A percentile compares a stretch with the other conserved stretches of the same genome.
These are phyloP conservation scores for Drosophila orena DNA, from an alignment of 1,140 invertebrate species.

Conservation along the genomic window DNA sequence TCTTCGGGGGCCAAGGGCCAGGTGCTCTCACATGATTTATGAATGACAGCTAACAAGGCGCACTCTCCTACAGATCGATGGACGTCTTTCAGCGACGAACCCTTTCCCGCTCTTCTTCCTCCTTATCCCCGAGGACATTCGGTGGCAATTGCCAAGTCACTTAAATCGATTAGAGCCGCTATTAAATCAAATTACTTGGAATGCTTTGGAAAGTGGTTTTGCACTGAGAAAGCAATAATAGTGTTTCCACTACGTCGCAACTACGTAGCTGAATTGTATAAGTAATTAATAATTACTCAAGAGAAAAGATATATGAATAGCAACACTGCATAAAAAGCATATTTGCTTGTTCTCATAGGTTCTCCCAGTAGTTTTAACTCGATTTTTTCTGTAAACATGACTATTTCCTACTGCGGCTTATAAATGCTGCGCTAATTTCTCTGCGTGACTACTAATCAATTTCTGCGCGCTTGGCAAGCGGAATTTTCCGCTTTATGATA, in stretches of 20 bases:
- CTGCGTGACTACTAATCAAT: conserved; percentile 41
- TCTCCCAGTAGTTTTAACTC: no score
- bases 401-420: background rate
- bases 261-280: no score
- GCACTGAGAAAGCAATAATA: background rate
- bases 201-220: background rate
- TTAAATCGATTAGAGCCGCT: conserved; percentile 52
- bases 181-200: conserved; percentile 44
- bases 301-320: background rate
- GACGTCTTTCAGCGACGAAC: conserved; percentile 3
- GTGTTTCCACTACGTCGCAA: no score
- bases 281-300: no score
- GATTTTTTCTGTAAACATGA: no score
- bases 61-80: conserved; percentile 48
- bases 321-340: background rate
- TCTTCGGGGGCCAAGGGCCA: background rate
- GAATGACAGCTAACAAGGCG: conserved; percentile 65
- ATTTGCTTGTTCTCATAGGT: no score
- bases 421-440: conserved; percentile 3
- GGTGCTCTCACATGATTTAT: conserved; percentile 59
- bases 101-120: background rate
- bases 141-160: conserved; percentile 37
- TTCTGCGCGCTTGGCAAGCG: conserved; percentile 31
- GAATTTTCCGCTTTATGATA: conserved; percentile 73
- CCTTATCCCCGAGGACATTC: conserved; percentile 26